Evolutionary conservation across 2,888 invertebrate species (phyloP).

Genomic region (Cheilosia urbana): DNA sequence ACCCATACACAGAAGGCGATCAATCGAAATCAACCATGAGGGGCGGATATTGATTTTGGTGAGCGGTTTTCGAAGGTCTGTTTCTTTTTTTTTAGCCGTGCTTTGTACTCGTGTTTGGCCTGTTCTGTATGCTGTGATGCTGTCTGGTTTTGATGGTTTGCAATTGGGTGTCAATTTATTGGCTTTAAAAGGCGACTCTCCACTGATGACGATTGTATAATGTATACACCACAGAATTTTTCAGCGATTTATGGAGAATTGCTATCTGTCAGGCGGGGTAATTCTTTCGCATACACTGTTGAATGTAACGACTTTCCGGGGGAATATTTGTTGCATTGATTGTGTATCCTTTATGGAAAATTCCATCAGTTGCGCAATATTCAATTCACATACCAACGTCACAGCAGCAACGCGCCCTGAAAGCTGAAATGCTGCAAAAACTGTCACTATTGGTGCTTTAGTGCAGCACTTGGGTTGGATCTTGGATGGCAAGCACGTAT

Average conservation of each 20-base stretch:
- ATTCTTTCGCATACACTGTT: constrained; percentile 61
- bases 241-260: neutral
- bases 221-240: neutral
- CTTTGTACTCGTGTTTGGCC: too few relatives aligned
- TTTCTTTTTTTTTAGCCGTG: constrained; percentile 5
- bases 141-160: constrained; percentile 43
- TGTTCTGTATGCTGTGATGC: constrained; percentile 36
- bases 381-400: constrained; percentile 32
- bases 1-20: constrained; percentile 16
- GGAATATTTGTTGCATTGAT: constrained; percentile 57
- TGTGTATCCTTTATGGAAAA: neutral
- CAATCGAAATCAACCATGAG: constrained; percentile 63
- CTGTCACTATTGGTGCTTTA: constrained; percentile 38
- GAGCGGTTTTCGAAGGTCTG: constrained; percentile 22
- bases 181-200: neutral
- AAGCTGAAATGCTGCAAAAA: constrained; percentile 40
- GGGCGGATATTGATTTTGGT: constrained; percentile 67
- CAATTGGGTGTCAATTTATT: constrained; percentile 38
- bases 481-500: neutral
- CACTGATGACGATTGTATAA: neutral
- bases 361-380: constrained; percentile 55
- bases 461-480: constrained; percentile 5
- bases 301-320: constrained; percentile 40
- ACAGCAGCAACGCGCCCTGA: constrained; percentile 5
- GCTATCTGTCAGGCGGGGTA: neutral